Conservation (phyloP, 2,113 vertebrate species). For the Murina feae region DNA sequence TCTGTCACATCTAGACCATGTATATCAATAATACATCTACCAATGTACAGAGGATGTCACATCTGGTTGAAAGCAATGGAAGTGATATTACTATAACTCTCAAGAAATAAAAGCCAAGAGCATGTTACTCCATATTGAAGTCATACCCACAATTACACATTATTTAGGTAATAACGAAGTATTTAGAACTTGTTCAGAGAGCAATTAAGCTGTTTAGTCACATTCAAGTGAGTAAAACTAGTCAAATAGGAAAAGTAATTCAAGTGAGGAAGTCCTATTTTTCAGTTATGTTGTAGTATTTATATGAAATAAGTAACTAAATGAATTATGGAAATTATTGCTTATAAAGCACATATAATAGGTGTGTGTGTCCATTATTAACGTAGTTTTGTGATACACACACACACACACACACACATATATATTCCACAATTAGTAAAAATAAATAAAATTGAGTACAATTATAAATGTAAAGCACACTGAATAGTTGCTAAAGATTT, state of each 20-base stretch:
- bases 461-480: neutral
- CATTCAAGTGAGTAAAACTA: conserved; percentile 17
- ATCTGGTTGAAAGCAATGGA: conserved; percentile 6
- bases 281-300: neutral
- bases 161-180: conserved; percentile 48
- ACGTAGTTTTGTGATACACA: neutral
- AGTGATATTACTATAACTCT: neutral
- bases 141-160: conserved; percentile 15
- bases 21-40: conserved; percentile 7
- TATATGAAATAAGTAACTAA: neutral
- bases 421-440: neutral
- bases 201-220: conserved; percentile 28
- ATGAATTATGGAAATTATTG: neutral
- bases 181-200: conserved; percentile 33
- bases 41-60: neutral
- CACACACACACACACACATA: no score
- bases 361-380: neutral
- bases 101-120: conserved; percentile 36
- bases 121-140: conserved; percentile 31
- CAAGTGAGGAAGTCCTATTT: neutral
- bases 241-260: neutral
- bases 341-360: neutral
- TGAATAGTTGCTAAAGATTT: conserved; percentile 7
- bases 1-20: conserved; percentile 1
- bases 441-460: conserved; percentile 22